phyloP scores from a whole-genome alignment of 2,797 vertebrate genomes.

The Sebastes variabilis region DNA sequence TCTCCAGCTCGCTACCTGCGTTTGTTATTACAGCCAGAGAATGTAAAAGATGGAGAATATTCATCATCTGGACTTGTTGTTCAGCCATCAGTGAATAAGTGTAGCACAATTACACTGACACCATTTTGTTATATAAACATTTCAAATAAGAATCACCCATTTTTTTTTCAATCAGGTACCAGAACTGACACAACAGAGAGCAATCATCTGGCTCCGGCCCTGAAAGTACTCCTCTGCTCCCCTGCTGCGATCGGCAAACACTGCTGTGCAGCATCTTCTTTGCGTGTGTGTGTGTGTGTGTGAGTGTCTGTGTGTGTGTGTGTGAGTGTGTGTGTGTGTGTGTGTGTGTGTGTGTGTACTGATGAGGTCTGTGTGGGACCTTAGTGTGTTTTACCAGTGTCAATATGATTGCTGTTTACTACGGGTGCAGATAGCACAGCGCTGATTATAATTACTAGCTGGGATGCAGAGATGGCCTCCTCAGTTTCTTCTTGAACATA shows the following conservation, averaged over 20 bases:
- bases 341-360: background rate
- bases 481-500: background rate
- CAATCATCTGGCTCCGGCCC: background rate
- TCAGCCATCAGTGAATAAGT: background rate
- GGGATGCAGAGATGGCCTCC: constrained; percentile 17
- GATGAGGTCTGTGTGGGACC: constrained; percentile 13
- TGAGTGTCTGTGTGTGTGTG: background rate
- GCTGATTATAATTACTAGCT: constrained; percentile 60
- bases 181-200: constrained; percentile 9
- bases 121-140: background rate
- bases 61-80: background rate
- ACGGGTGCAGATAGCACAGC: background rate
- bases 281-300: constrained; percentile 5
- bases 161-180: background rate
- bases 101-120: background rate
- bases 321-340: background rate
- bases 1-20: background rate
- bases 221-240: constrained; percentile 29
- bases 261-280: background rate
- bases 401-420: constrained; percentile 58
- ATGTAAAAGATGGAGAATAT: background rate
- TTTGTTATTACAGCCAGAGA: background rate
- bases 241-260: constrained; percentile 31
- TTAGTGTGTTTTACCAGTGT: constrained; percentile 22
- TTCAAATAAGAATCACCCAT: background rate